Base-by-base conservation (phyloP, 2,888 invertebrate genomes). In the Pinctada fucata region DNA sequence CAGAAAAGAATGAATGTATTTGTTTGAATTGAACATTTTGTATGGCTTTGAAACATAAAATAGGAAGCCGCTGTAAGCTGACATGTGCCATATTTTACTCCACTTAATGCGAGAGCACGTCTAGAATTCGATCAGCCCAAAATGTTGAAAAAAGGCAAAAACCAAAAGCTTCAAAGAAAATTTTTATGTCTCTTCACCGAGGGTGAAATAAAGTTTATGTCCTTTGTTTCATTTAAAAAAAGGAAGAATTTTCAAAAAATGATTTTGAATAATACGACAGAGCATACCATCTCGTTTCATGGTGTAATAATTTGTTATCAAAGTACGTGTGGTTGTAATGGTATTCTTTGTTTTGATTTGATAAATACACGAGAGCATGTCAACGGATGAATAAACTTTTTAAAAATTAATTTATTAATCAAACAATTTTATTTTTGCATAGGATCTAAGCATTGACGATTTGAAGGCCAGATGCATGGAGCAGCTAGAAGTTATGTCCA, bases 401-500 rank as follows among this genome's bases (percentile, higher is more conserved):
- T 31, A 31, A 31, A 31, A 31, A 31, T 31, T 31, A 31, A 31
- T 31, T 0, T 31, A 31, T 31, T 31, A 31, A 31, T 31, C 31
- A 31, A 31, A 31, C 31, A 31, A 31, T 31, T 0, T 31, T 31
- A 31, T 31, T 31, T 31, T 31, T 31, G 31, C 31, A 31, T 31
- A 93, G 92, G 88, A 90, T 31, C 79, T 91, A 66, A 84, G 89
- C 0, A 31, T 89, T 8, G 90, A 89, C 13, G 92, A 93, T 67
- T 83, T 93, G 78, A 92, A 93, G 85, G 83, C 79, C 63, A 85
- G 91, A 70, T 93, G 93, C 82, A 79, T 92, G 65, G 91, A 92
- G 71, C 92, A 93, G 74, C 85, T 93, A 68, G 91, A 92, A 74
- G 90, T 90, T n/a, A 91, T 93, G 90, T 92, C 92, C 64, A 89